Evolutionary conservation across 1,140 invertebrate genomes (phyloP), one percentile per base, ranked within the genome.

Genomic region (Drosophila athabasca): DNA sequence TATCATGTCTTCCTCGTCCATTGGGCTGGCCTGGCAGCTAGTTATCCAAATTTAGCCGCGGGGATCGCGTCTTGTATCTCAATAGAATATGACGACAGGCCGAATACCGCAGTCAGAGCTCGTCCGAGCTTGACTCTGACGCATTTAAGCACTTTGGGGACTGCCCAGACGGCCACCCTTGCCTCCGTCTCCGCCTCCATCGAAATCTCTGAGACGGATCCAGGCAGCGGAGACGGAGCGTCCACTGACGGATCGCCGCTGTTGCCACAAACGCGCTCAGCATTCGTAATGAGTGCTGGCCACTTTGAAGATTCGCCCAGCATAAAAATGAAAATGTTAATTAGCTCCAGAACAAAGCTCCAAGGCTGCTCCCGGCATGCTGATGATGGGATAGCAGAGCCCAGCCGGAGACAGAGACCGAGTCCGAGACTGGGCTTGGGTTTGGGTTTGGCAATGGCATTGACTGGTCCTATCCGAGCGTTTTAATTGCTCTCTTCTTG

Each of bases 241-340:
- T 11, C 31, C 31, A 48, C 62, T 73, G 75, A 80, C 39, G 50
- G 49, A 53, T 59, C 46, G 64, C 62, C 51, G 54, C 48, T 55
- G 59, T 58, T 45, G 61, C 45, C 55, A 44, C 46, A 35, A 39
- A 76, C 81, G 81, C 54, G 22, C 8, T 9, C 29, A 50, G 82
- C 73, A 87, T 87, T 60, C 48, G 2, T 62, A 82, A 78, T 81
- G 66, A 74, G 62, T 52, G 59, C 57, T 72, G 39, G 62, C 72
- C 46, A 50, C 48, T 59, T 57, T 48, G 31, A 45, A 57, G 26
- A 55, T 55, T 64, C 46, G 57, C 57, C 58, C 35, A 67, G 76
- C 70, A 76, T 62, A 57, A 73, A 68, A 65, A 60, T 87, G 48
- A 55, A 74, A 82, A 88, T 85, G 82, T 69, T 87, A 87, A 85